Evolutionary conservation across 35 echinoderm and acorn worm species (phyloP).

Genomic region (Heliocidaris erythrogramma): DNA sequence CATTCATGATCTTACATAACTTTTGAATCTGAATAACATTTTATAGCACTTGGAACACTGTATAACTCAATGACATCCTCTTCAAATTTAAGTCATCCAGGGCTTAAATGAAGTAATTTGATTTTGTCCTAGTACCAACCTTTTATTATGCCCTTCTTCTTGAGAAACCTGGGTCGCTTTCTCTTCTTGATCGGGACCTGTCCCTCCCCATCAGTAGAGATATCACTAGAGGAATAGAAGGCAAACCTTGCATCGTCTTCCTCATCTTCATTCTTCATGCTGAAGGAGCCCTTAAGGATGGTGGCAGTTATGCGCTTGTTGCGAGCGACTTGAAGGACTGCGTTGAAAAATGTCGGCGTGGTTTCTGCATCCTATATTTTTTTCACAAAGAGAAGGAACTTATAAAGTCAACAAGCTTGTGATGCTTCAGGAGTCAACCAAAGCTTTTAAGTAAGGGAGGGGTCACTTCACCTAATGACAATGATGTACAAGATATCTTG

Average conservation of each 20-base stretch:
- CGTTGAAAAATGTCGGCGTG: conserved; percentile 86
- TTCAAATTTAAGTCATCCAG: too few species aligned
- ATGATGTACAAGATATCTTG: too few species aligned
- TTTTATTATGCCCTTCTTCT: conserved; percentile 14
- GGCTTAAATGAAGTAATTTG: too few species aligned
- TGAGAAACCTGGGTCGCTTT: background rate
- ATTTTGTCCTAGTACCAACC: background rate
- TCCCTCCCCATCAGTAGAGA: conserved; percentile 66
- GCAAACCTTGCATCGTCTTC: conserved; percentile 51
- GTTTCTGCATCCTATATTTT: conserved; percentile 27
- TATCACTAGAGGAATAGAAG: conserved; percentile 79
- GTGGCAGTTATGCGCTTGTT: conserved; percentile 69
- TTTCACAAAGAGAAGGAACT: background rate
- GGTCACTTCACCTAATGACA: too few species aligned
- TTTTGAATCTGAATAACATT: too few species aligned
- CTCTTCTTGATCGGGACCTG: conserved; percentile 20
- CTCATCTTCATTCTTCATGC: conserved; percentile 26
- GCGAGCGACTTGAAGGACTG: conserved; percentile 83
- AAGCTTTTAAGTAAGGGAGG: too few species aligned
- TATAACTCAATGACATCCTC: too few species aligned
- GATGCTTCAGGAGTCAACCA: background rate
- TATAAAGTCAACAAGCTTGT: background rate
- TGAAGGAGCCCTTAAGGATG: conserved; percentile 75
- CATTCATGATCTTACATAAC: too few species aligned
- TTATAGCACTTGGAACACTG: too few species aligned